Evolutionary conservation across 1,140 invertebrate genomes (phyloP), one percentile per base, ranked within the genome.

Genomic region (Spodoptera litura): DNA sequence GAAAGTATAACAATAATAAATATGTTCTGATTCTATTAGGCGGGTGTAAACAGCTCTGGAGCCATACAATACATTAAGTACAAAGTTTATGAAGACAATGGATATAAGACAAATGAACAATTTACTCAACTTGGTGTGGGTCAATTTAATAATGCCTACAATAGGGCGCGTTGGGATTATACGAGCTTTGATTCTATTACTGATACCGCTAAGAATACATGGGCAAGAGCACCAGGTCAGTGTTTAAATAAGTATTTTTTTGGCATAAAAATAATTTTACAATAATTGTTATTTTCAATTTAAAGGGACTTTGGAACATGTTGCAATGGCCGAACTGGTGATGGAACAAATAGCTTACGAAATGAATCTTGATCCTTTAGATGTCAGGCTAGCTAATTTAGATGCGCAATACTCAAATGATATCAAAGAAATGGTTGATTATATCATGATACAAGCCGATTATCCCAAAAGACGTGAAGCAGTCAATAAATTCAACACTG

Each of bases 271-370:
- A 25, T 2, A 9, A 35, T 66, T 2, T 2, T 20, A 20, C 1
- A 31, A 3, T 61, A 31, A 49, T 66, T 25, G 6, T 2, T 10
- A 11, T 25, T n/a, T 20, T 66, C 3, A 11, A 49, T 68, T 52
- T 15, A 44, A 49, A 96, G 97, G 96, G 44, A 95, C 96, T 3
- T 93, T 96, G 8, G 97, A 98, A 93, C 96, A 91, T 27, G 90
- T 97, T 10, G 95, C 95, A 13, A 95, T 97, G 88, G 96, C 96
- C 31, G 98, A 98, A 92, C 95, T 95, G 62, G 96, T 98, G 8
- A 97, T 99, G 96, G 98, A 99, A 81, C 97, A 98, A 85, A 97
- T 98, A 80, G 96, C 97, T 2, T 96, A 95, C 68, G 94, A 92
- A 56, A 85, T 97, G 12, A 94, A 95, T 0, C 94, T 96, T 78